Evolutionary conservation across 2,113 vertebrate genomes (phyloP).

Genomic region (Bos indicus): DNA sequence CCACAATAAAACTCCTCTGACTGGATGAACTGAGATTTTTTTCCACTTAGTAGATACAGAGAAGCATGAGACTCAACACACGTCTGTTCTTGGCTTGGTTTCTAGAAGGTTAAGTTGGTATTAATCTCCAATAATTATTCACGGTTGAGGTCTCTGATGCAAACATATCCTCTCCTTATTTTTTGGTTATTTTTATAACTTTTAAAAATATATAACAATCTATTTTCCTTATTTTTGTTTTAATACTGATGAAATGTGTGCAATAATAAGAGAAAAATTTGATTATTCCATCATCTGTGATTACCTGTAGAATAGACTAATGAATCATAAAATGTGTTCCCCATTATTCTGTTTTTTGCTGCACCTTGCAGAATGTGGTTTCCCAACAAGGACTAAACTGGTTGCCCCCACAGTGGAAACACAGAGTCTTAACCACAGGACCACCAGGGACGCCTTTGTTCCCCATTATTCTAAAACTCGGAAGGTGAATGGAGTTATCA

Average conservation of each 20-base stretch:
- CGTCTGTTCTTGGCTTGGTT: background rate
- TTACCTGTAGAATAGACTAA: background rate
- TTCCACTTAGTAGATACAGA: background rate
- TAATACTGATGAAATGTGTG: background rate
- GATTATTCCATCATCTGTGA: background rate
- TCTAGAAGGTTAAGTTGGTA: background rate
- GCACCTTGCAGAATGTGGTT: too few relatives aligned
- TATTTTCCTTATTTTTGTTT: background rate
- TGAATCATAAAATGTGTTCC: background rate
- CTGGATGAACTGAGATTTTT: background rate
- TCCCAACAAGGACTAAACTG: rapidly evolving
- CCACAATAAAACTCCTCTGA: background rate
- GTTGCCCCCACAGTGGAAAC: rapidly evolving
- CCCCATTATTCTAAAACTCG: background rate
- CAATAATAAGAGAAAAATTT: background rate
- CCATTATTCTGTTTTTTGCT: too few relatives aligned
- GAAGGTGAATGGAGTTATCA: background rate
- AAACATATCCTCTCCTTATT: too few relatives aligned
- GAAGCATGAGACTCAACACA: background rate
- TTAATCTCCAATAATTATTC: too few relatives aligned
- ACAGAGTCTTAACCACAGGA: background rate
- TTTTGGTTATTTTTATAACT: too few relatives aligned
- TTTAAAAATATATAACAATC: background rate
- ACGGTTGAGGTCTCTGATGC: too few relatives aligned
- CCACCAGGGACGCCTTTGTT: too few relatives aligned